Percentiles rank a stretch among this genome's conserved stretches.
phyloP scores from a whole-genome alignment of 2,888 invertebrate genomes.

The Caenorhabditis angaria region DNA sequence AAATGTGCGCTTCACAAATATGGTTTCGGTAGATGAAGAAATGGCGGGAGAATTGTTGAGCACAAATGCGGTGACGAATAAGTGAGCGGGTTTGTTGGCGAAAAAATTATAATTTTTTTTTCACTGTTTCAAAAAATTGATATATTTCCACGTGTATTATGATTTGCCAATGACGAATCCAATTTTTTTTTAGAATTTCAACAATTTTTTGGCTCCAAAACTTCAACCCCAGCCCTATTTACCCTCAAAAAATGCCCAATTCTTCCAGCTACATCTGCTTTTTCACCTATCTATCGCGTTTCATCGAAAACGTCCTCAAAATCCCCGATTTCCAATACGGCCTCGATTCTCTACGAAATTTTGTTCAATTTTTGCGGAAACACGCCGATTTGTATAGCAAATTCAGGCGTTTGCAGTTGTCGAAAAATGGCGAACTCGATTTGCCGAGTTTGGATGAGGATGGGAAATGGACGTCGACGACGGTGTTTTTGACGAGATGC shows the following conservation, averaged over 20 bases:
- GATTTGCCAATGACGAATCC: no score
- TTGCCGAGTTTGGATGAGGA: constrained; percentile 15
- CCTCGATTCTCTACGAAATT: constrained; percentile 4
- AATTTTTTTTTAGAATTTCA: no score
- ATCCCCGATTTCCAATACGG: constrained; percentile 11
- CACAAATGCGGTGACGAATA: not conserved
- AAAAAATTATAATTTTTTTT: no score
- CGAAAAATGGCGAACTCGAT: constrained; percentile 14
- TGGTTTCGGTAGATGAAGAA: constrained; percentile 5
- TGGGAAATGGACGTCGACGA: constrained; percentile 11
- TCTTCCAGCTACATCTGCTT: constrained; percentile 30
- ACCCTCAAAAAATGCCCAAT: no score
- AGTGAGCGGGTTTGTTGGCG: no score
- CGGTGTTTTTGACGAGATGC: constrained; percentile 14
- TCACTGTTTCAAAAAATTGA: no score
- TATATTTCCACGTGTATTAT: no score
- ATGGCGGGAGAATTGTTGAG: not conserved
- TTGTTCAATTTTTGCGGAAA: constrained; percentile 5
- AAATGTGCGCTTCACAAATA: constrained; percentile 19
- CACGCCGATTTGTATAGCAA: constrained; percentile 15
- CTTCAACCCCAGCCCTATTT: no score
- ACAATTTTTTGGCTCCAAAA: no score
- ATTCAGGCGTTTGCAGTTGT: constrained; percentile 23
- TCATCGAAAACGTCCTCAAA: constrained; percentile 8
- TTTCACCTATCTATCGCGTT: constrained; percentile 12